A percentile compares a stretch with the other conserved stretches of the same genome.
phyloP scores from a whole-genome alignment of 64 coral and sea anemone species.

The Dendrophyllia cribrosa region DNA sequence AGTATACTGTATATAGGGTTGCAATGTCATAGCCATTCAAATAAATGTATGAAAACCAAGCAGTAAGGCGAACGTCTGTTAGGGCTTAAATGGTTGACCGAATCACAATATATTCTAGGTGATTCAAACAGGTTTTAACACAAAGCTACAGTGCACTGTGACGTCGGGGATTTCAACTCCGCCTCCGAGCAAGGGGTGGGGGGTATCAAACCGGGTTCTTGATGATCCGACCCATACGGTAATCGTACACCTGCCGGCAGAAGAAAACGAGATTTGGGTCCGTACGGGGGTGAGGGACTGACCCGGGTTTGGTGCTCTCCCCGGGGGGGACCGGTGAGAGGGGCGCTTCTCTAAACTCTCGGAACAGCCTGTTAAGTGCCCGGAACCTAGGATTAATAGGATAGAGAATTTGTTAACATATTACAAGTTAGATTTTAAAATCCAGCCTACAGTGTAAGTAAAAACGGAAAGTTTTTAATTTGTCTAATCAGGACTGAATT shows the following conservation, averaged over 20 bases:
- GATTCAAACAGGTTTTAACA: background rate
- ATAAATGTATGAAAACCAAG: background rate
- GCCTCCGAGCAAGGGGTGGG: too few relatives aligned
- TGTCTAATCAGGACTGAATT: too few relatives aligned
- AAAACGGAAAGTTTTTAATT: too few relatives aligned
- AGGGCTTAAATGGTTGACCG: background rate
- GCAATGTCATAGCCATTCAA: too few relatives aligned
- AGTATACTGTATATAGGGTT: too few relatives aligned
- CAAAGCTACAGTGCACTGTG: background rate
- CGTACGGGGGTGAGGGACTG: conserved; percentile 78
- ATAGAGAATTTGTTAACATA: background rate
- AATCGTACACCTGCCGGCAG: conserved; percentile 98
- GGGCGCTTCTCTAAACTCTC: conserved; percentile 79
- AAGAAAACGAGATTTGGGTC: conserved; percentile 97
- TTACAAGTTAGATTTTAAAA: background rate
- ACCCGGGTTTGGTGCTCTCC: conserved; percentile 82
- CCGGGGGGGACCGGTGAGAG: conserved; percentile 89
- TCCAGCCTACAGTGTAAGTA: too few relatives aligned
- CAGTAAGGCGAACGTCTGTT: too few relatives aligned
- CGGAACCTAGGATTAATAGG: conserved; percentile 64
- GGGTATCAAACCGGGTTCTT: conserved; percentile 86
- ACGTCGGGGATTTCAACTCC: background rate
- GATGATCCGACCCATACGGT: conserved; percentile 94
- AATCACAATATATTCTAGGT: background rate
- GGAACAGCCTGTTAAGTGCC: conserved; percentile 81